Evolutionary conservation across 2,113 vertebrate genomes (phyloP).

Genomic region (Heterotis niloticus): DNA sequence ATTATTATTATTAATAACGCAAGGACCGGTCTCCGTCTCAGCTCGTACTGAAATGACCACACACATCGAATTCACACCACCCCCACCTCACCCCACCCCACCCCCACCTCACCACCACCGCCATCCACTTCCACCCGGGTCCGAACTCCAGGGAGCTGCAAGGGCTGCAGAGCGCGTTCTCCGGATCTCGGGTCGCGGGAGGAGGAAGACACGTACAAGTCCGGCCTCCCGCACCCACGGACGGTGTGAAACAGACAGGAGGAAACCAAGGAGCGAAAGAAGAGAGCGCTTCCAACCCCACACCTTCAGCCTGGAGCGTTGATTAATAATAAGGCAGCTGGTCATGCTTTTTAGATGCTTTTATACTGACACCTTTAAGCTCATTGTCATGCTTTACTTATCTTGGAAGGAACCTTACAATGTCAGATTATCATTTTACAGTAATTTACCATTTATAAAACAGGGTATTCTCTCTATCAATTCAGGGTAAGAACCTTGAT

Average conservation of each 20-base stretch:
- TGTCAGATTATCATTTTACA: no score
- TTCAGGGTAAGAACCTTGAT: no score
- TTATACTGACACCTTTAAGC: no score
- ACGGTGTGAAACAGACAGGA: constrained; percentile 58
- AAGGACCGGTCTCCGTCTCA: constrained; percentile 28
- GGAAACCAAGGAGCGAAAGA: neutral
- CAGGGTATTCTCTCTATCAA: no score
- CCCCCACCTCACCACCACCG: no score
- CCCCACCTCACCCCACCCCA: constrained; percentile 42
- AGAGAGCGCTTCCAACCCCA: constrained; percentile 51
- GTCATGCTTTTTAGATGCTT: no score
- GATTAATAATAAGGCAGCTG: no score
- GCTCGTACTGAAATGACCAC: constrained; percentile 5
- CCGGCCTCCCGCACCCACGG: constrained; percentile 62
- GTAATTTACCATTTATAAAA: no score
- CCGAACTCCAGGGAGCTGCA: constrained; percentile 39
- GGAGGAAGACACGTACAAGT: constrained; percentile 48
- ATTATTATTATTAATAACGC: constrained; percentile 37
- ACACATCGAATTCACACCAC: constrained; percentile 26
- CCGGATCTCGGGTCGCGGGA: constrained; percentile 37
- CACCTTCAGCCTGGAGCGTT: no score
- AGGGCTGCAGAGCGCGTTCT: constrained; percentile 34
- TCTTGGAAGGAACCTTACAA: no score
- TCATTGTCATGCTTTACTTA: no score
- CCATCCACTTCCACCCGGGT: neutral